Conservation (phyloP, 2,113 vertebrate genomes). For the Elephantulus edwardii region DNA sequence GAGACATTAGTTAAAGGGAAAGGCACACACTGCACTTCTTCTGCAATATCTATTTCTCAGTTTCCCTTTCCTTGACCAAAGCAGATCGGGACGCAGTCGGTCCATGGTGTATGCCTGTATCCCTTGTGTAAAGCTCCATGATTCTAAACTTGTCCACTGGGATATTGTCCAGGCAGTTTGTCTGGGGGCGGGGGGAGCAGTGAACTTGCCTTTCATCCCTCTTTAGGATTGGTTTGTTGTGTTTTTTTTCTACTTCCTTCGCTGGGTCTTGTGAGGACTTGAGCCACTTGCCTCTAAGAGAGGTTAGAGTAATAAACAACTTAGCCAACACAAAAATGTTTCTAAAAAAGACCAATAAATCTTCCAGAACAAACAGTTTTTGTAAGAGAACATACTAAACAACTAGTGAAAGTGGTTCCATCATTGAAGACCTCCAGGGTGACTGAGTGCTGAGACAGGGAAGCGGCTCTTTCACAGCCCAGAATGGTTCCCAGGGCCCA, state of each 20-base stretch:
- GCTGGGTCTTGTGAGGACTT: conserved; percentile 49
- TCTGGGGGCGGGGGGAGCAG: background rate
- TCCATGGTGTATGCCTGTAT: background rate
- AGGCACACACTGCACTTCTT: background rate
- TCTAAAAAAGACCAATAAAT: conserved; percentile 58
- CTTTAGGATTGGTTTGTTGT: conserved; percentile 4
- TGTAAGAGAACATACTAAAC: conserved; percentile 68
- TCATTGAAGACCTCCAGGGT: background rate
- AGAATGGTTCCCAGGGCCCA: background rate
- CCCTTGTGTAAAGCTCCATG: background rate
- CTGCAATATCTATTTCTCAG: background rate
- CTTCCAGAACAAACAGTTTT: conserved; percentile 72
- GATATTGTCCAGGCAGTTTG: background rate
- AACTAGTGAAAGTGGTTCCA: conserved; percentile 40
- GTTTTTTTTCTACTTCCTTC: conserved; percentile 48
- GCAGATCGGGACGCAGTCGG: background rate
- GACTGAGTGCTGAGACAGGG: background rate
- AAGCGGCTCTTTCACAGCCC: background rate
- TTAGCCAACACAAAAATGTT: conserved; percentile 60
- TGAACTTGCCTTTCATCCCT: background rate
- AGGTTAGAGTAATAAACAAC: conserved; percentile 68
- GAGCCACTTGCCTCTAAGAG: conserved; percentile 66
- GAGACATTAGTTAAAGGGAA: background rate
- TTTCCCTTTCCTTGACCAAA: background rate
- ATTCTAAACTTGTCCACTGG: background rate